Evolutionary conservation across 2,113 vertebrate genomes (phyloP).

Genomic region (Sitta europaea): DNA sequence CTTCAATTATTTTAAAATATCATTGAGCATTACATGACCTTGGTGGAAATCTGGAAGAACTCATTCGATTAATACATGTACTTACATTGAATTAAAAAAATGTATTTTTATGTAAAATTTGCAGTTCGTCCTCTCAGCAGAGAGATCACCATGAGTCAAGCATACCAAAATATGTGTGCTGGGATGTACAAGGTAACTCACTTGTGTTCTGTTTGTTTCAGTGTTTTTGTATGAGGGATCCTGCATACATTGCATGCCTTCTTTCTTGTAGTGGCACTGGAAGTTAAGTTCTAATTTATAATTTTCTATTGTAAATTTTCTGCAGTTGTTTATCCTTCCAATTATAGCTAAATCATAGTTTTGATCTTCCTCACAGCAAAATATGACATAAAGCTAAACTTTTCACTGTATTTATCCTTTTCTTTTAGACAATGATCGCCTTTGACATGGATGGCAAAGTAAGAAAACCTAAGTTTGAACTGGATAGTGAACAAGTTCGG

Average conservation of each 20-base stretch:
- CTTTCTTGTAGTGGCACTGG: not conserved
- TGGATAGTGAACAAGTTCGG: slow-evolving; percentile 97
- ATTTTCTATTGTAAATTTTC: not conserved
- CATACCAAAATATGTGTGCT: slow-evolving; percentile 98
- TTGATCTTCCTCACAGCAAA: not conserved
- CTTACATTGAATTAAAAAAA: not conserved
- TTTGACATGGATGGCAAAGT: slow-evolving; percentile 99
- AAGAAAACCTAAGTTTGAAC: slow-evolving; percentile 94
- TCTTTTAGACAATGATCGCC: slow-evolving; percentile 91
- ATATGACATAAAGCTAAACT: not conserved
- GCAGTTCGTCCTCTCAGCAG: slow-evolving; percentile 92
- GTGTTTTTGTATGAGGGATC: not conserved
- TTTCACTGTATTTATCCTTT: not conserved
- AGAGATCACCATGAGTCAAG: slow-evolving; percentile 98
- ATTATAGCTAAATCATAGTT: not conserved
- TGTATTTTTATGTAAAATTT: not conserved
- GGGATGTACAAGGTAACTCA: slow-evolving; percentile 96
- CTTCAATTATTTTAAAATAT: not conserved
- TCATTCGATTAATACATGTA: not conserved
- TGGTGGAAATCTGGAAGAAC: not conserved
- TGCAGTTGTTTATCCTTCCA: not conserved
- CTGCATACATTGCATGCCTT: not conserved
- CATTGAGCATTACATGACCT: not conserved
- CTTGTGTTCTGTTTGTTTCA: not conserved
- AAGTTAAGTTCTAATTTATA: not conserved